These are phyloP conservation scores for Limnephilus lunatus DNA, from an alignment of 2,888 invertebrate species.

Conservation along the genomic window DNA sequence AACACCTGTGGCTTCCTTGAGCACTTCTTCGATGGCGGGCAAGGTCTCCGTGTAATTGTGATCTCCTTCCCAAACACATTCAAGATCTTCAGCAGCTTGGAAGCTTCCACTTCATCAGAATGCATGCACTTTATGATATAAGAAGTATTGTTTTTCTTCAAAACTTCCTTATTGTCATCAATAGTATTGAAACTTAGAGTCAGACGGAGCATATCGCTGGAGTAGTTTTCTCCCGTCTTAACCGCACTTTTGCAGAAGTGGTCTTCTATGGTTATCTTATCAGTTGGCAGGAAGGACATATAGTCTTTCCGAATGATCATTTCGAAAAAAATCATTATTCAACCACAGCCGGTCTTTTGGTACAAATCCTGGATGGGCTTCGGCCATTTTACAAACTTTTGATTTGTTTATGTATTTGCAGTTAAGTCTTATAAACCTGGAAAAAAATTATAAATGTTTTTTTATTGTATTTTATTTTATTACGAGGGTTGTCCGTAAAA, in stretches of 20 bases:
- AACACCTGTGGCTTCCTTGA: background rate
- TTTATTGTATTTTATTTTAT: too few species aligned
- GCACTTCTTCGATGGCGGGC: slow-evolving; percentile 60
- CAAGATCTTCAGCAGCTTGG: slow-evolving; percentile 63
- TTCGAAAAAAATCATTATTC: slow-evolving; percentile 12
- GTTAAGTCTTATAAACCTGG: background rate
- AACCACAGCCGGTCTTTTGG: background rate
- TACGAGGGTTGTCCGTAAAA: too few species aligned
- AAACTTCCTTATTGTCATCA: background rate
- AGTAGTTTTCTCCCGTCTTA: slow-evolving; percentile 63
- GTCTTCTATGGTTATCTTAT: slow-evolving; percentile 27
- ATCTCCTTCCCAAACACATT: slow-evolving; percentile 67
- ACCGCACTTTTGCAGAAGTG: slow-evolving; percentile 40
- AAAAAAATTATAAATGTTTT: background rate
- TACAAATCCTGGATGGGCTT: background rate
- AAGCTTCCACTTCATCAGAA: slow-evolving; percentile 62
- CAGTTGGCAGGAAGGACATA: slow-evolving; percentile 3
- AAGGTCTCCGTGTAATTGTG: slow-evolving; percentile 66
- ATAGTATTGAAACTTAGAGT: slow-evolving; percentile 18
- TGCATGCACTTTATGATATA: slow-evolving; percentile 62
- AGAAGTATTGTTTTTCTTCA: slow-evolving; percentile 24
- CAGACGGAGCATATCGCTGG: slow-evolving; percentile 58
- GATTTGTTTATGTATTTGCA: background rate
- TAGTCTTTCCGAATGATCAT: slow-evolving; percentile 10
- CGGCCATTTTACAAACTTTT: background rate